phyloP scores from a whole-genome alignment of 2,888 invertebrate genomes.

The Polia nebulosa region DNA sequence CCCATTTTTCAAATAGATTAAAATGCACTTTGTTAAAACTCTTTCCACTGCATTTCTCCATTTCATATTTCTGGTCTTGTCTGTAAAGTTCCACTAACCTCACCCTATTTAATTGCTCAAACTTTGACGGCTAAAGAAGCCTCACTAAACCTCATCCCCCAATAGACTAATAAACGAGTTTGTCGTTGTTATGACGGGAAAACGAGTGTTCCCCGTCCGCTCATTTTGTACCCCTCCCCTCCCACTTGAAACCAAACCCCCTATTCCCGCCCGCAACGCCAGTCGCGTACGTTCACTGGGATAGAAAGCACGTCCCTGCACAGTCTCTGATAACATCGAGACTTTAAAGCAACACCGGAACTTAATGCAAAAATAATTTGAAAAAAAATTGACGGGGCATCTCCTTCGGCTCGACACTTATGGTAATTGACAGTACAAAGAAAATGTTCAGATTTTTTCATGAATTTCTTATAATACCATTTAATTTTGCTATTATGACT shows the following conservation, averaged over 20 bases:
- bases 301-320: background rate
- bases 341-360: background rate
- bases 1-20: background rate
- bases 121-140: background rate
- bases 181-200: slow-evolving; percentile 9
- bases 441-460: too few relatives aligned
- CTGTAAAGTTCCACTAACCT: background rate
- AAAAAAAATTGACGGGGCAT: too few relatives aligned
- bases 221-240: too few relatives aligned
- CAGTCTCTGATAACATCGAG: background rate
- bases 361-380: background rate
- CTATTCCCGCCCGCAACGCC: background rate
- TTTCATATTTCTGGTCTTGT: background rate
- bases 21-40: background rate
- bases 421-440: background rate
- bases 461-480: background rate
- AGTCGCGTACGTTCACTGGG: slow-evolving; percentile 7
- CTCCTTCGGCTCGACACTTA: background rate
- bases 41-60: background rate
- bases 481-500: background rate
- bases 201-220: background rate
- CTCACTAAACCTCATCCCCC: background rate
- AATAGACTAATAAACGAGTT: background rate
- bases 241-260: background rate
- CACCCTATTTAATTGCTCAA: too few relatives aligned